phyloP scores from a whole-genome alignment of 1,140 invertebrate species.

The Conus ventricosus region DNA sequence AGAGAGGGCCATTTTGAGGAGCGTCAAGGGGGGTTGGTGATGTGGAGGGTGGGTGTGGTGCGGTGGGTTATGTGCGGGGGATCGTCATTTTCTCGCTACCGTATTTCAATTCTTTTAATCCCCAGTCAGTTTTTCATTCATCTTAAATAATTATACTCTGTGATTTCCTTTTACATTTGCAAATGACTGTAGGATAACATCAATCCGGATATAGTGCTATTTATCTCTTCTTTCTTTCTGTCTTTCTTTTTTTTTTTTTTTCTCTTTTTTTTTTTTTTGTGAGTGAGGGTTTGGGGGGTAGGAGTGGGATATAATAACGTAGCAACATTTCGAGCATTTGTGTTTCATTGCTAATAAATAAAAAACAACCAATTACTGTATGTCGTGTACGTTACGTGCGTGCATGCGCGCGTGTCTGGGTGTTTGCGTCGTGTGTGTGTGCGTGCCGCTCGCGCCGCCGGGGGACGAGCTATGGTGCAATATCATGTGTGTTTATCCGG shows the following conservation, averaged over 20 bases:
- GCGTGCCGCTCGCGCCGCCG: background rate
- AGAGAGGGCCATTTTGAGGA: background rate
- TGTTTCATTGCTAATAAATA: too few relatives aligned
- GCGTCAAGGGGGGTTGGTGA: too few relatives aligned
- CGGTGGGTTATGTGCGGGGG: too few relatives aligned
- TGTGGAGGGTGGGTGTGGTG: too few relatives aligned
- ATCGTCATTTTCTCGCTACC: background rate
- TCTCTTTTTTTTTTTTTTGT: too few relatives aligned
- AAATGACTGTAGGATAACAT: too few relatives aligned
- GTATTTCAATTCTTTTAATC: background rate
- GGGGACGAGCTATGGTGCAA: background rate
- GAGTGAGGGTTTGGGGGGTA: too few relatives aligned
- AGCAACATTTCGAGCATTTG: too few relatives aligned
- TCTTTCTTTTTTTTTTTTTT: too few relatives aligned
- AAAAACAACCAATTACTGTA: background rate
- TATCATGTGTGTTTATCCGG: background rate
- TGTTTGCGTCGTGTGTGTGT: background rate
- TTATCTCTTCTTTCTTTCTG: too few relatives aligned
- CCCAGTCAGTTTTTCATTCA: background rate
- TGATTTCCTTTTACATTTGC: background rate
- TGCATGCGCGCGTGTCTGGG: background rate
- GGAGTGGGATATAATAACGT: too few relatives aligned
- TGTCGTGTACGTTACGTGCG: background rate
- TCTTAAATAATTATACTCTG: background rate
- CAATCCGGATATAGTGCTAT: too few relatives aligned